Conservation (phyloP, 2,113 vertebrate genomes). For the Cephalopholis sonnerati region DNA sequence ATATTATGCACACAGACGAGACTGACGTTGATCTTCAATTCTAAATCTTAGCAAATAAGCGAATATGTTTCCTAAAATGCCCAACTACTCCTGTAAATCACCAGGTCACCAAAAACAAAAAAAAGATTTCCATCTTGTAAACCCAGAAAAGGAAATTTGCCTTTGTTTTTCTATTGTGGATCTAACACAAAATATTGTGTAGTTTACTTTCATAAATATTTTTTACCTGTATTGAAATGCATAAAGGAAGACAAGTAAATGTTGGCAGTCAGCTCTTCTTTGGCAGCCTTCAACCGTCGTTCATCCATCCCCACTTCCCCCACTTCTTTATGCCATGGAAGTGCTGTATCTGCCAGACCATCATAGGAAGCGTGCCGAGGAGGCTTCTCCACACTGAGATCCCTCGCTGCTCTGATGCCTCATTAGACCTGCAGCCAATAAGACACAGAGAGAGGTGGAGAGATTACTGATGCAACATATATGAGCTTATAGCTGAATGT, state of each 20-base stretch:
- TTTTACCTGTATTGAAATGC: conserved; percentile 6
- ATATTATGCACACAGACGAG: not conserved
- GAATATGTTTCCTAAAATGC: not conserved
- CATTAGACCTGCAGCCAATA: conserved; percentile 73
- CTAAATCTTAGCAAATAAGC: not conserved
- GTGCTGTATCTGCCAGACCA: conserved; percentile 63
- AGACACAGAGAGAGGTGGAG: conserved; percentile 73
- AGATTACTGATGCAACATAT: conserved; percentile 78
- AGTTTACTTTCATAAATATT: not conserved
- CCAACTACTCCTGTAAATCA: not conserved
- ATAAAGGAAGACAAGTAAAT: conserved; percentile 14
- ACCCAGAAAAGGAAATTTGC: not conserved
- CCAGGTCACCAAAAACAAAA: not conserved
- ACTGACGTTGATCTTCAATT: not conserved
- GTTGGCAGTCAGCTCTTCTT: conserved; percentile 41
- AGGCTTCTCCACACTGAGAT: conserved; percentile 63
- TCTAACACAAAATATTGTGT: conserved; percentile 1
- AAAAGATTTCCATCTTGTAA: not conserved
- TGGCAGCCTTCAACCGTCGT: conserved; percentile 59
- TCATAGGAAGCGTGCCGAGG: conserved; percentile 61
- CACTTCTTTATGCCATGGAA: conserved; percentile 66
- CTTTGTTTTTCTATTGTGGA: not conserved
- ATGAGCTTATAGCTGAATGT: conserved; percentile 56
- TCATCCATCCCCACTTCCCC: conserved; percentile 47
- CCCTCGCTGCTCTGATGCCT: conserved; percentile 78